Evolutionary conservation across 2,888 invertebrate genomes (phyloP).

Genomic region (Mylabris sibirica): DNA sequence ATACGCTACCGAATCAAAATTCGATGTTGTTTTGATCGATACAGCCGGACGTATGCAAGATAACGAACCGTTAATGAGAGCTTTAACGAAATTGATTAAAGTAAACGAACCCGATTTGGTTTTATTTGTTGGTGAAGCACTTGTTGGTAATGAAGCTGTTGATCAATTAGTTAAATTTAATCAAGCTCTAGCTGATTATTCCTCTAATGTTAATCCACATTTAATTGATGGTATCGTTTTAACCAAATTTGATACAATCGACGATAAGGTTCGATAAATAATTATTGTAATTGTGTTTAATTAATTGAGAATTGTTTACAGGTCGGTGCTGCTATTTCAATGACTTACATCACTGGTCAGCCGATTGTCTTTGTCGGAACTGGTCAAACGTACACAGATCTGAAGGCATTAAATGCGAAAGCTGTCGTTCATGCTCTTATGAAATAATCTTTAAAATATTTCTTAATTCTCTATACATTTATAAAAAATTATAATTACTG

Average conservation of each 20-base stretch:
- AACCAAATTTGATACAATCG: constrained; percentile 99
- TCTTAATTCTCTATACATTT: neutral
- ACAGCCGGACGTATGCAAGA: constrained; percentile 99
- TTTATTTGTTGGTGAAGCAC: constrained; percentile 98
- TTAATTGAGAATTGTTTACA: constrained; percentile 36
- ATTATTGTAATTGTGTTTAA: too few relatives aligned
- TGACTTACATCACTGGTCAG: constrained; percentile 99
- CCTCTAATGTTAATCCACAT: constrained; percentile 78
- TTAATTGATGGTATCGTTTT: constrained; percentile 98
- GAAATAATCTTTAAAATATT: constrained; percentile 68
- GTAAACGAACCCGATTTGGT: constrained; percentile 98
- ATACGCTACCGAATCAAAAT: constrained; percentile 79
- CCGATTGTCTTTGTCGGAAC: constrained; percentile 99
- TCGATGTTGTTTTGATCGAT: constrained; percentile 96
- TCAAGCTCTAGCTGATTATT: constrained; percentile 94
- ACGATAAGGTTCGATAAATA: constrained; percentile 78
- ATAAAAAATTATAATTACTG: neutral
- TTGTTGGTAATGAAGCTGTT: constrained; percentile 99
- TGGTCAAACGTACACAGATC: constrained; percentile 98
- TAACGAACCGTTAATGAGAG: constrained; percentile 98
- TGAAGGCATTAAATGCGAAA: constrained; percentile 94
- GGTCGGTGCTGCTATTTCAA: constrained; percentile 98
- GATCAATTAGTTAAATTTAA: constrained; percentile 99
- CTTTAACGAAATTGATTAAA: constrained; percentile 95
- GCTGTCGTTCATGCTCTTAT: constrained; percentile 96